A percentile compares a stretch with the other conserved stretches of the same genome.
Conservation (phyloP, 2,797 vertebrate species). For the Mycteria americana region DNA sequence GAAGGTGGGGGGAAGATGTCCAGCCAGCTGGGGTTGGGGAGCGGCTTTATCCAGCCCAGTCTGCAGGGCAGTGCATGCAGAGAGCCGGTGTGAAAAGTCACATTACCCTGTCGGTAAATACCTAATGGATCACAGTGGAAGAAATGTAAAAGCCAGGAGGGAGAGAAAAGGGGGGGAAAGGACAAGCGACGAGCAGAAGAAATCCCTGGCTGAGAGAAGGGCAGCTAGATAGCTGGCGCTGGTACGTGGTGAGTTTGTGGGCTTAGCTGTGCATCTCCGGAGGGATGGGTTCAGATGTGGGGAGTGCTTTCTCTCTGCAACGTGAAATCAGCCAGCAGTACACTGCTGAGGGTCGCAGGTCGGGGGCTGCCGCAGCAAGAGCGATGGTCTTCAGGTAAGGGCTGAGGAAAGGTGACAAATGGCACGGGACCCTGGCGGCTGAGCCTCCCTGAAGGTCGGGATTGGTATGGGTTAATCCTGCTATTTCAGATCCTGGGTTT, state of each 20-base stretch:
- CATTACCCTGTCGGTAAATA: constrained; percentile 77
- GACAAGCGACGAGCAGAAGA: not conserved
- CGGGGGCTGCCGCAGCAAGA: not conserved
- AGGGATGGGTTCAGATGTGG: not conserved
- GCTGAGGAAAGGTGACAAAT: not conserved
- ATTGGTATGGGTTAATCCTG: not conserved
- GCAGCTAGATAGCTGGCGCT: not conserved
- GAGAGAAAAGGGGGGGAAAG: not conserved
- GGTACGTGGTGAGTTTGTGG: not conserved
- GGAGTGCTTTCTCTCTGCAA: not conserved
- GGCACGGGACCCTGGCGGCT: fast-evolving
- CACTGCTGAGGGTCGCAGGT: not conserved
- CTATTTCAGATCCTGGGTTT: not conserved
- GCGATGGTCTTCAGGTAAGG: not conserved
- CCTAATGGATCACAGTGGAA: not conserved
- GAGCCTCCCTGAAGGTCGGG: not conserved
- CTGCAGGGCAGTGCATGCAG: constrained; percentile 76
- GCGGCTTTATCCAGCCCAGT: constrained; percentile 78
- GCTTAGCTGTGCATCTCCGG: not conserved
- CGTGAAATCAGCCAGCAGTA: not conserved
- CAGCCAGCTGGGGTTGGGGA: constrained; percentile 66
- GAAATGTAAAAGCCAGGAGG: constrained; percentile 18
- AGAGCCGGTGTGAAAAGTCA: constrained; percentile 85
- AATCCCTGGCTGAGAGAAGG: not conserved
- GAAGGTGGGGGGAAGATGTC: constrained; percentile 46